Evolutionary conservation across 2,888 invertebrate species (phyloP).

Genomic region (Phyllotreta striolata): DNA sequence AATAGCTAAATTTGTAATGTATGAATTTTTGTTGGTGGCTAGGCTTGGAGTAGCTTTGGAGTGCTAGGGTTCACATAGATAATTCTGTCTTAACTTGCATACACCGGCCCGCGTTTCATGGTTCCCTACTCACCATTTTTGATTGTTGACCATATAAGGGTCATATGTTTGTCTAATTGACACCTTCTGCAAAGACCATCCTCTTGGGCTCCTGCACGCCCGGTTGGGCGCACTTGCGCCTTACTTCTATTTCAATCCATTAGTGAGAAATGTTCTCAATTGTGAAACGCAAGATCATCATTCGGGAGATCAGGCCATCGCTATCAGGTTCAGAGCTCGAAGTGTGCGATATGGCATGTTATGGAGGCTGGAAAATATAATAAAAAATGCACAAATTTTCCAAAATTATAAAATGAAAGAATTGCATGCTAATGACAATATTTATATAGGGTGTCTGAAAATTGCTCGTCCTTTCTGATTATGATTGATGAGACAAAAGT

Average conservation of each 20-base stretch:
- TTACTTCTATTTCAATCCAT: conserved; percentile 51
- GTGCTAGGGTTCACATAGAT: no score
- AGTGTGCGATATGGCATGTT: conserved; percentile 50
- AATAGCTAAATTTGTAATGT: no score
- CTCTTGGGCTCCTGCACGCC: conserved; percentile 53
- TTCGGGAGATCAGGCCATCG: conserved; percentile 50
- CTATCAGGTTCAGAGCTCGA: conserved; percentile 50
- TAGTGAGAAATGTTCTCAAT: conserved; percentile 52
- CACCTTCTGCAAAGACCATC: conserved; percentile 45
- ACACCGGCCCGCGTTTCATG: no score
- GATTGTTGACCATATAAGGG: conserved; percentile 50
- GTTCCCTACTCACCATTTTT: conserved; percentile 39
- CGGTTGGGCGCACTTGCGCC: conserved; percentile 55
- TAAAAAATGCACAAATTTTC: neutral
- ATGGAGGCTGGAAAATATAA: conserved; percentile 48
- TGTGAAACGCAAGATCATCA: conserved; percentile 49
- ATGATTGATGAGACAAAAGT: no score
- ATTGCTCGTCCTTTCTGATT: no score
- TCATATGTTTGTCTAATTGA: conserved; percentile 43
- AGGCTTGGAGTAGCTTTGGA: no score
- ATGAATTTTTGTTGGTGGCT: no score
- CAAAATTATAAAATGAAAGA: no score
- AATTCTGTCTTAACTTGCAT: no score
- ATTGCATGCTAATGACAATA: no score
- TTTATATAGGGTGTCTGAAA: no score